Evolutionary conservation across 1,140 invertebrate genomes (phyloP).

Genomic region (Lanistes nyassanus): DNA sequence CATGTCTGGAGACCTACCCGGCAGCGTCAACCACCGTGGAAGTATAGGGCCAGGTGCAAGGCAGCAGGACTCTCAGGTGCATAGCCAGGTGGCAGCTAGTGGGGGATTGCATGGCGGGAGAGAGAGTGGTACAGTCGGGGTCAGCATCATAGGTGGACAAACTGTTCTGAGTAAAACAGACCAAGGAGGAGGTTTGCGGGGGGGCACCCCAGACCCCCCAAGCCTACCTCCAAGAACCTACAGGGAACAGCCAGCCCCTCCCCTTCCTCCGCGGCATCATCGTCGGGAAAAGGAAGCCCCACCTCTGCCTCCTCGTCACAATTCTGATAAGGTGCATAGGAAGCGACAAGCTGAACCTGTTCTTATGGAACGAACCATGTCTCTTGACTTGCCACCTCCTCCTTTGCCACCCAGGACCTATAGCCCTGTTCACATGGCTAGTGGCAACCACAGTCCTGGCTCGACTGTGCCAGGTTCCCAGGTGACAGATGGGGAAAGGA

Average conservation of each 20-base stretch:
- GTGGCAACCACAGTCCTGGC: conserved; percentile 21
- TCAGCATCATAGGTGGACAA: background rate
- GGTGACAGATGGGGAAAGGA: conserved; percentile 14
- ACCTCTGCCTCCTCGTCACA: conserved; percentile 47
- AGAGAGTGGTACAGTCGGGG: background rate
- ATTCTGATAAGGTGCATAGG: conserved; percentile 26
- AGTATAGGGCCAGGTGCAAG: background rate
- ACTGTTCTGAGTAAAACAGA: background rate
- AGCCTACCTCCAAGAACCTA: conserved; percentile 58
- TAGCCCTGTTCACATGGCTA: conserved; percentile 47
- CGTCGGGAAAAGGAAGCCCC: conserved; percentile 40
- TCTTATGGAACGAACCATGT: conserved; percentile 10
- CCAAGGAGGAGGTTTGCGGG: background rate
- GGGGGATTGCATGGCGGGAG: background rate
- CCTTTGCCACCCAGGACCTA: conserved; percentile 59
- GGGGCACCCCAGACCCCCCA: conserved; percentile 40
- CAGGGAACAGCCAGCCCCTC: conserved; percentile 47
- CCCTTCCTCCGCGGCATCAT: conserved; percentile 50
- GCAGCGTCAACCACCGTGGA: background rate
- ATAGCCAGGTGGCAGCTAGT: background rate
- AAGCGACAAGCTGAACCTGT: conserved; percentile 40
- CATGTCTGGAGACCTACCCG: background rate
- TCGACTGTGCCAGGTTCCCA: conserved; percentile 7
- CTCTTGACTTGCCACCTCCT: conserved; percentile 42
- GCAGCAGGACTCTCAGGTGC: conserved; percentile 3